A percentile compares a stretch with the other conserved stretches of the same genome.
Evolutionary conservation across 2,888 invertebrate genomes (phyloP).

Genomic region (Tuberolachnus salignus): DNA sequence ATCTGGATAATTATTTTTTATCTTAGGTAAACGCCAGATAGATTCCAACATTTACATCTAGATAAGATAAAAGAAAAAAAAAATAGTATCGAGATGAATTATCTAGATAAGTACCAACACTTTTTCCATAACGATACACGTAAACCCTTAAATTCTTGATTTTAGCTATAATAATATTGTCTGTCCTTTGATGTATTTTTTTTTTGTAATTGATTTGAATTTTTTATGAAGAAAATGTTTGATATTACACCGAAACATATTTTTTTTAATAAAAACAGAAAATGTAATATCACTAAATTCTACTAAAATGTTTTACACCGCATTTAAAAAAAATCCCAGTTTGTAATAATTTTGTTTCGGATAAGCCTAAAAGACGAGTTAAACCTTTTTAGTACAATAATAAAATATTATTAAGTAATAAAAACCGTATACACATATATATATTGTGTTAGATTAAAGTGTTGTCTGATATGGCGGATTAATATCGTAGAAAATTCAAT

Average conservation of each 20-base stretch:
- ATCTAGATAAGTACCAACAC: too few species aligned
- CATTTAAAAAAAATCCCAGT: neutral
- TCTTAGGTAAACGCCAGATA: too few species aligned
- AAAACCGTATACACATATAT: neutral
- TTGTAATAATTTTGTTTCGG: neutral
- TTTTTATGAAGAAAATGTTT: neutral
- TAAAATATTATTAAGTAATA: conserved; percentile 41
- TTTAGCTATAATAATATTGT: neutral
- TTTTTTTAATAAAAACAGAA: neutral
- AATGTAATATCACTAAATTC: neutral
- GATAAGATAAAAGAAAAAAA: too few species aligned
- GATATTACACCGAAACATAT: too few species aligned
- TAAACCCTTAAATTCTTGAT: neutral
- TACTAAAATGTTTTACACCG: neutral
- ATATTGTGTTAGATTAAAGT: neutral
- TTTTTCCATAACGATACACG: too few species aligned
- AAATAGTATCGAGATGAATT: too few species aligned
- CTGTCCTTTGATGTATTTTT: neutral
- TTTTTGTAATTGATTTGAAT: neutral
- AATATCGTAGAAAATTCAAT: neutral
- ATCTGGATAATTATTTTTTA: too few species aligned
- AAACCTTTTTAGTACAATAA: neutral
- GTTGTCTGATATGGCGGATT: conserved; percentile 36
- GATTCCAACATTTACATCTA: too few species aligned
- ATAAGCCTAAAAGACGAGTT: neutral